A percentile compares a stretch with the other conserved stretches of the same genome.
Evolutionary conservation across 1,140 invertebrate genomes (phyloP).

Genomic region (Zaprionus vittiger): DNA sequence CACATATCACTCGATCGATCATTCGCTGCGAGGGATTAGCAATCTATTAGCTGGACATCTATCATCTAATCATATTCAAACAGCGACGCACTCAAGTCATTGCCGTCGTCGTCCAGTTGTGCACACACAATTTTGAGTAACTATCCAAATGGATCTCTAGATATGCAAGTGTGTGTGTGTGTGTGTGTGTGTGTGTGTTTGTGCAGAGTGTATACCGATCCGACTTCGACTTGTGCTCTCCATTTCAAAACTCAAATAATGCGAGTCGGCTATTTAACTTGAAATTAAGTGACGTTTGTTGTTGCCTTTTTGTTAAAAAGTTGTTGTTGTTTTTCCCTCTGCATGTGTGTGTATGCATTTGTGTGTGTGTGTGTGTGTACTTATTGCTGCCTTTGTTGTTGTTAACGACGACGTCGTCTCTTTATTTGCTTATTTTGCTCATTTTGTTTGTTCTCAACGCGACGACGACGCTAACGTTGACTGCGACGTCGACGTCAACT

Average conservation of each 20-base stretch:
- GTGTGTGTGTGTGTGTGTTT: conserved; percentile 26
- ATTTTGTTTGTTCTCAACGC: conserved; percentile 76
- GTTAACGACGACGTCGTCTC: conserved; percentile 35
- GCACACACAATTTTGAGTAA: conserved; percentile 29
- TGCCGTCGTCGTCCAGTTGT: conserved; percentile 34
- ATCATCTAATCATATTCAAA: conserved; percentile 52
- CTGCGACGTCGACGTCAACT: conserved; percentile 11
- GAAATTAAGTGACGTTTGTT: conserved; percentile 78
- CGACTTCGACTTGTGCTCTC: conserved; percentile 72
- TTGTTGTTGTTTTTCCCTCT: conserved; percentile 22
- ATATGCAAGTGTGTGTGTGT: conserved; percentile 13
- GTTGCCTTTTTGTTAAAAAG: conserved; percentile 40
- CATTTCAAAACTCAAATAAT: conserved; percentile 82
- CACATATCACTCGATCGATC: neutral
- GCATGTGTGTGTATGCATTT: conserved; percentile 41
- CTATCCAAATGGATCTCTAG: conserved; percentile 4
- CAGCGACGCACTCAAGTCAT: conserved; percentile 22
- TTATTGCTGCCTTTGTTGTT: conserved; percentile 42
- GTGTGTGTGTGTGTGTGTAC: conserved; percentile 47
- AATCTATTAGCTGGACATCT: conserved; percentile 28
- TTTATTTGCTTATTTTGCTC: conserved; percentile 78
- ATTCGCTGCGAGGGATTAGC: conserved; percentile 16
- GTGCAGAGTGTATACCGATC: conserved; percentile 10
- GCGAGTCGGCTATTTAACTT: conserved; percentile 80
- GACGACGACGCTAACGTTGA: conserved; percentile 2